Evolutionary conservation across 2,113 vertebrate genomes (phyloP), one percentile per base, ranked within the genome.

Genomic region (Prionailurus viverrinus): DNA sequence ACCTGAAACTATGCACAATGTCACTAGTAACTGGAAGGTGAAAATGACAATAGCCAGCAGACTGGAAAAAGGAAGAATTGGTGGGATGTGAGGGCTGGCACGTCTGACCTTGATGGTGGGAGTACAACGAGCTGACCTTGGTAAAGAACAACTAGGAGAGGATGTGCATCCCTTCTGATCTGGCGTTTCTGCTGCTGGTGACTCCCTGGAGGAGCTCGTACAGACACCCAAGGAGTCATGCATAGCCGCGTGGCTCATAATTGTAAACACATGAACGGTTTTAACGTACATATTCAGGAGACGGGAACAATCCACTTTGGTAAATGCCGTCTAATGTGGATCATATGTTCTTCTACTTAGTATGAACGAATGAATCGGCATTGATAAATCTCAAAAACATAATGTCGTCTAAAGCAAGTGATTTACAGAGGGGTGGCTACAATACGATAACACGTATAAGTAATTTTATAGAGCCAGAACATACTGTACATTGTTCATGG

Each of bases 181-280:
- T 41, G 53, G 73, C 33, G 12, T 13, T 41, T 61, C 4, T 11
- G 29, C 39, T 14, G 36, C 53, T 9, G 14, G 13, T 6, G 25
- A 15, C 25, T 33, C 61, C 31, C 61, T 31, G 12, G 33, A 55
- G 76, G 55, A 63, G 69, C 23, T 74, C n/a, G 12, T 9, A 19
- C 2, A 27, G 53, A 36, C 36, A 4, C 23, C 27, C 8, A 4
- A 29, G 58, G 12, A 58, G 48, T 61, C 33, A 15, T 9, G 53
- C 0, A 25, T 1, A 48, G 71, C 13, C 15, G 36, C 1, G 25
- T 16, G 41, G 31, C 15, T 7, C 10, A 1, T 10, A 9, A 53
- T 19, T 33, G 29, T 0, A 53, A 82, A 78, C 53, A 15, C 66
- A 55, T n/a, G 9, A 92, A 61, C 7, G 21, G 45, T 45, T 71